Evolutionary conservation across 2,113 vertebrate genomes (phyloP), one percentile per base, ranked within the genome.

Genomic region (Gyps fulvus): DNA sequence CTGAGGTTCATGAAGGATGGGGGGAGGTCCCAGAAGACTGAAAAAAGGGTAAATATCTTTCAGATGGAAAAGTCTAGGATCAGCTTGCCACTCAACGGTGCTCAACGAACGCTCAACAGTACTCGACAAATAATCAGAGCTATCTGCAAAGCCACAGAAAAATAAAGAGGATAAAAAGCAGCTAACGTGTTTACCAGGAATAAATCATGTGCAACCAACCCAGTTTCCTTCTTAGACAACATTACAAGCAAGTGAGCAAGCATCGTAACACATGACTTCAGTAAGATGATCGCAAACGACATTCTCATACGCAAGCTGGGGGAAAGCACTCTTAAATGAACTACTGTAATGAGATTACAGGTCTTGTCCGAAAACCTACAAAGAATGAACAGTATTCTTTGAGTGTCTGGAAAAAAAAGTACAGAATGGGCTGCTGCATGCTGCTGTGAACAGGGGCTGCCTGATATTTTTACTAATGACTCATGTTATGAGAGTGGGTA

Each of bases 401-500:
- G 40, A 72, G 19, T 79, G 57, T 57, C 89, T 85, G 45, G 26
- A 7, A 57, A 72, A 34, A 72, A 62, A 79, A 43, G 58, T 57
- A 32, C 12, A 76, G 84, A 90, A 93, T 59, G 73, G 70, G 90
- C 82, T 95, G 70, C 83, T 78, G n/a, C 57, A 52, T 13, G 0
- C 43, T 91, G 69, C 73, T 83, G 61, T 76, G 87, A 91, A 85
- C 0, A 6, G 77, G 69, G 61, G 61, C 95, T 94, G 84, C 82
- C 87, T 94, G 87, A 13, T 88, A 72, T 85, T 94, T 91, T 90
- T 79, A n/a, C 87, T 95, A 95, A 90, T 95, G 91, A 96, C 70
- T 95, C 84, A 92, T 42, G 73, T 76, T 78, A 11, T 14, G 11
- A 83, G 87, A 93, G 91, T 61, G 81, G 79, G 66, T 89, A 95